Evolutionary conservation across 2,888 invertebrate genomes (phyloP), one percentile per base, ranked within the genome.

Genomic region (Tinea pellionella): DNA sequence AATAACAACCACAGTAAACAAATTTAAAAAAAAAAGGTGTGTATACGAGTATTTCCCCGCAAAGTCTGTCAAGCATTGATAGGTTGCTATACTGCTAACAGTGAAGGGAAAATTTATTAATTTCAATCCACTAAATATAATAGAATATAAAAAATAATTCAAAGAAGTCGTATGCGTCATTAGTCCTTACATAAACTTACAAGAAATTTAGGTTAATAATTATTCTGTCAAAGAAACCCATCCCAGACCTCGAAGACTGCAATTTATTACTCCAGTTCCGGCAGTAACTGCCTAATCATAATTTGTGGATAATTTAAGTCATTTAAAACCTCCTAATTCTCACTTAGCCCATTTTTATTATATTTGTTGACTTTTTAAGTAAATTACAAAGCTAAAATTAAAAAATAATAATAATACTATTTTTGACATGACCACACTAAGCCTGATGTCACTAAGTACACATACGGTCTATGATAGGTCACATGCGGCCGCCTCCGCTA

Each of bases 251-350:
- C 47, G 16, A 47, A 47, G 15, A 47, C 55, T 57, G 57, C 32
- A 32, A 57, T 57, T 57, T 57, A 57, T 57, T 13, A 24, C 57
- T n/a, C 12, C 32, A 57, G 57, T 57, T 57, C 57, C 32, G 57
- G 32, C 47, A n/a, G 19, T 32, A 8, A 57, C 9, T 6, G 32
- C 32, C 57, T 57, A 57, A 57, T 57, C 57, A 32, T 57, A 32
- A 57, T 57, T 57, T 57, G 57, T 57, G 32, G 57, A 55, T 29
- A 55, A 55, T 55, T 55, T 55, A 55, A 47, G 47, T 47, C 37
- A 24, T 24, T 24, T 24, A 9, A 37, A 47, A 47, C 47, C 47
- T 15, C 47, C 9, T 47, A 47, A 47, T 47, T 15, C 47, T 47
- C 47, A 47, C 47, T 47, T 47, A 47, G 47, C 15, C 8, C 47